Evolutionary conservation across 2,888 invertebrate genomes (phyloP), one percentile per base, ranked within the genome.

Genomic region (Unio delphinus): DNA sequence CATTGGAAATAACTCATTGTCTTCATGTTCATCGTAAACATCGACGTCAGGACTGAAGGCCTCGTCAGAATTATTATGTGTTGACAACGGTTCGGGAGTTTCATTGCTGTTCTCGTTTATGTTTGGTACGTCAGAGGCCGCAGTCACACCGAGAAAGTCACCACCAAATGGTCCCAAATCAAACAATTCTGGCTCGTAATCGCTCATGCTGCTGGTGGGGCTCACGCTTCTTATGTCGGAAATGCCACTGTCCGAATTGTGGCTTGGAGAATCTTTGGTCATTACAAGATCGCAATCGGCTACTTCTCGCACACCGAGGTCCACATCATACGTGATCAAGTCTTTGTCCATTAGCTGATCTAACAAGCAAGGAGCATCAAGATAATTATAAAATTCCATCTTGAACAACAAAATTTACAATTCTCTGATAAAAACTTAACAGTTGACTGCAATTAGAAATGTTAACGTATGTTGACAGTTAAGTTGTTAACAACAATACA

Each of bases 161-260:
- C 63, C 34, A 11, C 58, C 17, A 17, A 68, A 64, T 28, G 20
- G 30, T 55, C 30, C 68, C 34, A 72, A 65, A 28, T 72, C 68
- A 15, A 68, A 61, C 4, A 73, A 64, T 64, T 66, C 30, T n/a
- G 26, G 26, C 11, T 58, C 26, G n/a, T 60, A 59, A 59, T 59
- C 64, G 65, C 63, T 57, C 23, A 60, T 26, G 64, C 66, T 64
- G 64, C 70, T 68, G 18, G 57, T 28, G n/a, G 76, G 76, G 26
- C 45, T 45, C 45, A 45, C 15, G 45, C 45, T 45, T 45, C 65
- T 73, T 61, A 78, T 78, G 23, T 79, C 81, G 23, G 83, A 83
- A 57, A 82, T 73, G 8, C 85, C 85, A 67, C 85, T 86, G 75
- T 86, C 86, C 8, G 85, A 83, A 69, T 82, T 80, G 72, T 85